Base-by-base conservation (phyloP, 2,888 invertebrate genomes). In the Lochmaea crataegi region DNA sequence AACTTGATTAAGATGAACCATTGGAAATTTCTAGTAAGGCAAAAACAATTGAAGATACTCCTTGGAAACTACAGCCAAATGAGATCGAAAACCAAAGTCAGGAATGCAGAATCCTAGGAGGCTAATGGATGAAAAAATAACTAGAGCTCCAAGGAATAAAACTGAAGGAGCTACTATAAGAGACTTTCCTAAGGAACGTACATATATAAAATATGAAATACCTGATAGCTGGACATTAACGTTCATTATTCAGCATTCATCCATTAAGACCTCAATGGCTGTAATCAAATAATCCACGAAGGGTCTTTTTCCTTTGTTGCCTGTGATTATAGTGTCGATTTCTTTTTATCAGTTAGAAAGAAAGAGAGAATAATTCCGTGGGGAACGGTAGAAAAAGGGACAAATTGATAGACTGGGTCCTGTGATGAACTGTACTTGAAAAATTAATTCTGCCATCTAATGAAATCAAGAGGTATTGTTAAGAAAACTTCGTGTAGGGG, bases 281-380 rank as follows among this genome's bases (percentile, higher is more conserved):
- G 60, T 74, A 68, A 74, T 74, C 74, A 71, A 74, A 74, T 74
- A 65, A 74, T 71, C 64, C 68, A 45, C 70, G 42, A 69, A 72
- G 69, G 68, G 69, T 60, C 60, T 60, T 68, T 53, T 65, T 68
- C 67, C 68, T 68, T 71, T 74, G 71, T 74, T 68, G 64, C 56
- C n/a, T 14, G 68, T 66, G 65, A 68, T 71, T 65, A 68, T 32
- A 22, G 65, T 67, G 63, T 57, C 63, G 72, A 63, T 67, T 61
- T 72, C 67, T 63, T 72, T 66, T 72, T 72, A 70, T 70, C 64
- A 57, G 57, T 32, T 12, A 56, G 18, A 56, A 58, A 32, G 58
- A 58, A 16, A 16, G 16, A 41, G 51, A 56, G 12, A 16, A 68
- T 11, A 61, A 48, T 18, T n/a, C 18, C 53, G 9, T 16, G 2